Evolutionary conservation across 2,888 invertebrate species (phyloP), one percentile per base, ranked within the genome.

Genomic region (Netelia melanura): DNA sequence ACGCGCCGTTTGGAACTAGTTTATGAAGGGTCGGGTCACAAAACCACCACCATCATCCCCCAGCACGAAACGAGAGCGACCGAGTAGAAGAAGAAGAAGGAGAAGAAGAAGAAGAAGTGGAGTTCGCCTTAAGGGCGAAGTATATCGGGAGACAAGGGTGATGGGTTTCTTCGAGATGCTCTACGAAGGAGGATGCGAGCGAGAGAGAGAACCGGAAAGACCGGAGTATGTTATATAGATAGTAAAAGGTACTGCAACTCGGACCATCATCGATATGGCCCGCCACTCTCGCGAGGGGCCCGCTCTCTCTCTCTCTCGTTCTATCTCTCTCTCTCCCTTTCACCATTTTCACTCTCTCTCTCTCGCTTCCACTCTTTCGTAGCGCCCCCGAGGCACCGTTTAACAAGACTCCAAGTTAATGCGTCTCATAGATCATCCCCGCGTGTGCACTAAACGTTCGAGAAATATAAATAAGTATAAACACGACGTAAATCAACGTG

Each of bases 21-120:
- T 93, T 93, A 93, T 92, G 93, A 93, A 93, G 93, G 93, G 92
- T 93, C 93, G 91, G 93, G 93, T 93, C 93, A 91, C 84, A 81
- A 68, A 79, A 79, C 79, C 68, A 67, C 62, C 61, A 68, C 72
- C 64, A 68, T 62, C 71, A 71, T 67, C 21, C 44, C 43, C 71
- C 83, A 68, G 56, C 62, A 76, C 58, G 52, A 78, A 56, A 71
- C 78, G 81, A 71, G 82, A 74, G 38, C 38, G 38, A 38, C 6
- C 38, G 17, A 72, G 77, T 71, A 70, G 81, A 77, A 70, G 70
- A 56, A 78, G 85, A 82, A 74, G 83, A 43, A 71, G 81, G 80
- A 76, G 83, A 43, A 71, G 81, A 77, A 71, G 70, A 56, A 78
- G 86, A 82, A 76, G 86, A 82, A 76, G 83, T 52, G 71, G 77